Base-by-base conservation (phyloP, 2,888 invertebrate genomes). In the Stenchaetothrips biformis region DNA sequence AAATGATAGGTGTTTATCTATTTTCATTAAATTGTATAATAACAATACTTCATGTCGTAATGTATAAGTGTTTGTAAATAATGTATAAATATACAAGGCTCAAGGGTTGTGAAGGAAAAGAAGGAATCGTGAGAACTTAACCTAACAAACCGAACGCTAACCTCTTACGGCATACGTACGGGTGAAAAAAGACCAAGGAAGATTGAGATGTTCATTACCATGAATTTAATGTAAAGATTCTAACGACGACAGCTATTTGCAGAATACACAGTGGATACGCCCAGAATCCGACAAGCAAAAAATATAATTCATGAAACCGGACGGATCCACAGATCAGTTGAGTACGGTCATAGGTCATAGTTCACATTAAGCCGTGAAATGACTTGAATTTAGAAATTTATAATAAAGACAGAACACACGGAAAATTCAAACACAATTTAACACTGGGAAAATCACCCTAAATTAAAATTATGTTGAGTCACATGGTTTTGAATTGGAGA, bases 401-500 rank as follows among this genome's bases (percentile, higher is more conserved):
- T 37, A 4, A 37, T 37, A 4, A 2, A 37, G 37, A 37, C 4
- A 37, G 37, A 1, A 37, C 37, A 37, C 37, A 37, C 2, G 4
- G 37, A 4, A 37, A 37, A 37, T 53, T 13, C 4, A 18, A 53
- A 13, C 53, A 53, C 13, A 53, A 13, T 4, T 0, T 4, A 11
- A 13, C 37, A 37, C 37, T 37, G 4, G 4, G 2, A 18, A 53
- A 9, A 53, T 13, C 18, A 53, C 18, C 16, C 18, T 0, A 18
- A 18, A 18, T 74, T 25, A 25, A 25, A 74, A 74, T 74, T 25
- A 7, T 74, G 67, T 74, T 74, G 67, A 74, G 67, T 74, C 67
- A 74, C 67, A 74, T 74, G 67, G 67, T 25, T 74, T 25, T 25
- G 7, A 13, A 74, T 11, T 7, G 4, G 11, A 11, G 21, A 7